Evolutionary conservation across 2,113 vertebrate genomes (phyloP).

Genomic region (Agelaius tricolor): DNA sequence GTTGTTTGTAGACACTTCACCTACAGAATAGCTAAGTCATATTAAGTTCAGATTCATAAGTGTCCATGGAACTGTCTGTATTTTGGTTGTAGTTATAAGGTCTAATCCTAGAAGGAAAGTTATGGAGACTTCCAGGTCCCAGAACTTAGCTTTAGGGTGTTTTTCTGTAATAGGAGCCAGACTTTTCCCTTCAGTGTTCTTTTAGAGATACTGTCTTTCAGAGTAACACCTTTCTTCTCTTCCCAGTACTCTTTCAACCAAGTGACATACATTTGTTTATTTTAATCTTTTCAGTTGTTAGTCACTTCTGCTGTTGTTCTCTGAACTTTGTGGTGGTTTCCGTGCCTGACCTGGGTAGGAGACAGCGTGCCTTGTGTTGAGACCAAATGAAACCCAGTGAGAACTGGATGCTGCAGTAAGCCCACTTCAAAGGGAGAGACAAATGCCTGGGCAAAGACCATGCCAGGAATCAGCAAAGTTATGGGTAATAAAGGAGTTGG

Average conservation of each 20-base stretch:
- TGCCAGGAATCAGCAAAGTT: background rate
- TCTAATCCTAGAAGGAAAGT: background rate
- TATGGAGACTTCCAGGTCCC: background rate
- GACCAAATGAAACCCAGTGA: background rate
- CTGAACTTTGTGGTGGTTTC: background rate
- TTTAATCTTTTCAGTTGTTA: background rate
- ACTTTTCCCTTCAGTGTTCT: background rate
- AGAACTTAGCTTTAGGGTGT: background rate
- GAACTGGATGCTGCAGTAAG: background rate
- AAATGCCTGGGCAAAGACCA: background rate
- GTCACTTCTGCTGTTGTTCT: background rate
- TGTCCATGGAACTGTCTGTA: background rate
- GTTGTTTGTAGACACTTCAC: background rate
- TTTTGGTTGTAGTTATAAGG: background rate
- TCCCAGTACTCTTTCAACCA: background rate
- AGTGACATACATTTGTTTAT: background rate
- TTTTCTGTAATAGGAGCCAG: background rate
- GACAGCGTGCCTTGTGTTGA: background rate
- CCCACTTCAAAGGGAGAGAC: background rate
- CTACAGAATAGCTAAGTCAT: background rate
- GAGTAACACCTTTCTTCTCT: background rate
- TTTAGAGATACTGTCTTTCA: background rate
- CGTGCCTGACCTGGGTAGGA: background rate
- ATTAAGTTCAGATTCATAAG: background rate
- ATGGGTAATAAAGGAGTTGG: background rate